Evolutionary conservation across 2,797 vertebrate species (phyloP), one percentile per base, ranked within the genome.

Genomic region (Danio jaintianensis): DNA sequence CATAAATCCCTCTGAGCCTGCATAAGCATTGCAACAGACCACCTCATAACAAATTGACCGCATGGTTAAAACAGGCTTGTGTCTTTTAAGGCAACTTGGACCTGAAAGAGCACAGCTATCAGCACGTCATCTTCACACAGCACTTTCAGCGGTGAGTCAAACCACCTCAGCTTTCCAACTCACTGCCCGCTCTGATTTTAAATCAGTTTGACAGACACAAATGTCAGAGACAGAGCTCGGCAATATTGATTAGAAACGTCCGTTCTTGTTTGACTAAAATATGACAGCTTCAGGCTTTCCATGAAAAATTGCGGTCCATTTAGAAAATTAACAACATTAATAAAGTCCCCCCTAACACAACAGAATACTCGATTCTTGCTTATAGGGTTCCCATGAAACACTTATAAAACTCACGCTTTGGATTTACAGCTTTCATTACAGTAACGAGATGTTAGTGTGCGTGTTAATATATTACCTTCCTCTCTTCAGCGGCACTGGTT

Each of bases 351-450:
- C 22, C 4, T 29, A 43, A 78, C 61, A 72, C 55, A 58, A 79
- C 75, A 62, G 22, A 53, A 81, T 62, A 22, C 20, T 47, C 48
- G 20, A 22, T 66, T 78, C 73, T 68, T 36, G 58, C 77, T 74
- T 82, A 79, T 79, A 79, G 38, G 38, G 75, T 81, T 78, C 82
- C 64, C 73, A 71, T 66, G 79, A 80, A 82, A 81, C 72, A 72
- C 80, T 78, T 81, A 81, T 80, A 86, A 86, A 84, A 59, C 40
- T 50, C 47, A n/a, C 1, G 56, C 45, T 47, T 78, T 74, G 81
- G 71, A 84, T 86, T 84, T 86, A 86, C 81, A 84, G 83, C 81
- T 83, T 86, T 84, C 85, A 86, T 84, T 86, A 86, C 59, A 61
- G 73, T 86, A 86, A 86, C 83, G 66, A 86, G 85, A 84, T 86